These are phyloP conservation scores for Orthosia gothica DNA, from an alignment of 2,888 invertebrate species.

Conservation along the genomic window DNA sequence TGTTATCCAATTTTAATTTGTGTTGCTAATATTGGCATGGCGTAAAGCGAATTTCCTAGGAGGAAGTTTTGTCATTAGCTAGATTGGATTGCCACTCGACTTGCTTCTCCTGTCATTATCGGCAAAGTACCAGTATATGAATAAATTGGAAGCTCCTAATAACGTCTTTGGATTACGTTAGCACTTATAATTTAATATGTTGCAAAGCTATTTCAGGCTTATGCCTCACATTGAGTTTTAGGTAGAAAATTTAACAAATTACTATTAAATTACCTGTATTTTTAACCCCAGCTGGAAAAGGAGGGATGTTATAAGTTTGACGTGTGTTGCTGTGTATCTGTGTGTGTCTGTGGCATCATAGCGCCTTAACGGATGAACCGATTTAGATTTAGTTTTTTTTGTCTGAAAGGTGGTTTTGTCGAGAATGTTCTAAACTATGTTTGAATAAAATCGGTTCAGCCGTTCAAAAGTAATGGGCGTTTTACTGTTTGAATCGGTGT, in stretches of 20 bases:
- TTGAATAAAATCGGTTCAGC: too few species aligned
- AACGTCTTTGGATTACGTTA: constrained; percentile 27
- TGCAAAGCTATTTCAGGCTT: neutral
- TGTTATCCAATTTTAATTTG: constrained; percentile 63
- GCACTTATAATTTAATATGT: constrained; percentile 28
- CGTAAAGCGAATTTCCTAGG: constrained; percentile 57
- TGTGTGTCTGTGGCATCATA: too few species aligned
- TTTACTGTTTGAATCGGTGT: too few species aligned
- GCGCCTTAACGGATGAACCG: too few species aligned
- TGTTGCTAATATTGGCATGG: constrained; percentile 59
- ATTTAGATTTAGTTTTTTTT: too few species aligned
- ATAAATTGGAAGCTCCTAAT: constrained; percentile 53
- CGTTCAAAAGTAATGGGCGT: too few species aligned
- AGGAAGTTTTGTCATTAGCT: constrained; percentile 68
- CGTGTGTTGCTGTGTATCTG: too few species aligned
- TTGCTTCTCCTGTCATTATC: constrained; percentile 63
- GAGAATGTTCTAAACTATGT: too few species aligned
- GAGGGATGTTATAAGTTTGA: too few species aligned
- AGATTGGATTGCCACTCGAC: constrained; percentile 66
- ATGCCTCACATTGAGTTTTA: neutral
- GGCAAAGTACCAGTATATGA: constrained; percentile 49
- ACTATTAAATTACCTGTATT: constrained; percentile 21
- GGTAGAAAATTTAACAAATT: neutral
- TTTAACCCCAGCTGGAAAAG: too few species aligned
- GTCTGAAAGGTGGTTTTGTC: too few species aligned